Evolutionary conservation across 2,113 vertebrate species (phyloP).

Genomic region (Calonectris borealis): DNA sequence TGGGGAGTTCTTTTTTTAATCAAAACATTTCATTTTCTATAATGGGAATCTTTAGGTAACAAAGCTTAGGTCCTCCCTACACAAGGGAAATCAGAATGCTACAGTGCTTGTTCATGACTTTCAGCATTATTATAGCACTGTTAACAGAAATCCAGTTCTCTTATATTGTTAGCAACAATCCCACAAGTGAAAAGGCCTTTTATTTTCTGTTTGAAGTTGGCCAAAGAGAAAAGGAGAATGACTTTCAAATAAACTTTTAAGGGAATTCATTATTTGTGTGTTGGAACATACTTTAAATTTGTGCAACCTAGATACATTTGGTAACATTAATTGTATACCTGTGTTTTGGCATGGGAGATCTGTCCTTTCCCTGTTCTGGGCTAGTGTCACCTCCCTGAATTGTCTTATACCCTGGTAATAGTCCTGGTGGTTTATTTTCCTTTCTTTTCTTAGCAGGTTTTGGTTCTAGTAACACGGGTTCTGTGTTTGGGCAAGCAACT

Average conservation of each 20-base stretch:
- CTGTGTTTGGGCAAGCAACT: constrained; percentile 88
- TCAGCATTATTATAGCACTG: neutral
- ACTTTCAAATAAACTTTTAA: neutral
- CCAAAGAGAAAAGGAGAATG: neutral
- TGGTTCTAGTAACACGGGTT: constrained; percentile 76
- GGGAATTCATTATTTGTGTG: neutral
- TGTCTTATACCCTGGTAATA: neutral
- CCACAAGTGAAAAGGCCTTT: neutral
- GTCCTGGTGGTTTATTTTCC: neutral
- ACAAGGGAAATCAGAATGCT: neutral
- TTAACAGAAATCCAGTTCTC: neutral
- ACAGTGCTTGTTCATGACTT: neutral
- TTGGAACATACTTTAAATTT: neutral
- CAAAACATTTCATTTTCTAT: constrained; percentile 33
- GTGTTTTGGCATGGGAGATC: neutral
- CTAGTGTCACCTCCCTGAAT: neutral
- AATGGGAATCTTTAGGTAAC: constrained; percentile 14
- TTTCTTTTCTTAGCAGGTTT: constrained; percentile 73
- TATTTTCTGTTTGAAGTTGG: neutral
- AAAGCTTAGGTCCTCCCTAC: neutral
- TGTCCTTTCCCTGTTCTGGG: neutral
- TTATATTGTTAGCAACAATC: neutral
- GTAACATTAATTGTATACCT: neutral
- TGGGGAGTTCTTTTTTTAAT: constrained; percentile 7
- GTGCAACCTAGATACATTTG: neutral